Conservation (phyloP, 2,797 vertebrate genomes). For the Onychomys leucogaster region DNA sequence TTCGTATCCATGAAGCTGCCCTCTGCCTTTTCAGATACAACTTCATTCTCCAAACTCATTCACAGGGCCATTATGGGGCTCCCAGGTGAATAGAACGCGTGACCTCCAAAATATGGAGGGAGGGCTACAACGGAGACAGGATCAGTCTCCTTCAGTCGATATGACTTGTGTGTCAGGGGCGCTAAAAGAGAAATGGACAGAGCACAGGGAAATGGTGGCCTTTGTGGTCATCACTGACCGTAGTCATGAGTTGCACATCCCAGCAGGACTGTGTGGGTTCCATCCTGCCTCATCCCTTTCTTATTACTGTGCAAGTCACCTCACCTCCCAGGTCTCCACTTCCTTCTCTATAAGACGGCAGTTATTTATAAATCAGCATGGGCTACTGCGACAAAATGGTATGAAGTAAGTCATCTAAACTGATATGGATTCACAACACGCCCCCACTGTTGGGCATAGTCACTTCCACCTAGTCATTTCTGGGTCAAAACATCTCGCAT, state of each 20-base stretch:
- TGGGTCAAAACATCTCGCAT: too few species aligned
- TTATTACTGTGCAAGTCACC: neutral
- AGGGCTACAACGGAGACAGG: neutral
- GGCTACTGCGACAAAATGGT: neutral
- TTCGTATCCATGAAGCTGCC: neutral
- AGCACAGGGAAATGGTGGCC: neutral
- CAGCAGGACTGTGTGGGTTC: neutral
- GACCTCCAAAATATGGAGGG: neutral
- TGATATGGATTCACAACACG: too few species aligned
- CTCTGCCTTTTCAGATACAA: neutral
- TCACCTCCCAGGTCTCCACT: neutral
- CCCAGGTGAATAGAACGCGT: neutral
- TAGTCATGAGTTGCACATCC: neutral
- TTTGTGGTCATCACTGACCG: neutral
- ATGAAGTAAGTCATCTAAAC: neutral
- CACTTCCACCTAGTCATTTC: too few species aligned
- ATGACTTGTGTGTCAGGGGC: neutral
- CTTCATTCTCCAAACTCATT: neutral
- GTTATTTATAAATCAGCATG: neutral
- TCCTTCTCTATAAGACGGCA: neutral
- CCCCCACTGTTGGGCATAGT: too few species aligned
- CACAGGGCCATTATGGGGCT: neutral
- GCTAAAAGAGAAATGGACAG: neutral
- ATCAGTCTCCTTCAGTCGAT: neutral
- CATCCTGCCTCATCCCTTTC: neutral